These are phyloP conservation scores for Heliconius aoede DNA, from an alignment of 2,888 invertebrate genomes.

Conservation along the genomic window DNA sequence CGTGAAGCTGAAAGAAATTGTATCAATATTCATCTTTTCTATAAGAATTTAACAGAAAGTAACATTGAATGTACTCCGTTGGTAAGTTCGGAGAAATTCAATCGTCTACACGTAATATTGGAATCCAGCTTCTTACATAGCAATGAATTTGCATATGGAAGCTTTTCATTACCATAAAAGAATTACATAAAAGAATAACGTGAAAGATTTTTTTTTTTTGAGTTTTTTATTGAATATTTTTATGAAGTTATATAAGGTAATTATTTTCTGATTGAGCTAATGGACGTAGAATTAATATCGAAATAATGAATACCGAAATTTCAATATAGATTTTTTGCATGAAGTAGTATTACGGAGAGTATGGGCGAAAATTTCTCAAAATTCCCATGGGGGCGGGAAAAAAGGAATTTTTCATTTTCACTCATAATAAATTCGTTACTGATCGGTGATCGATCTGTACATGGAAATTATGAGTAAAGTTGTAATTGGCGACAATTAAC, in stretches of 20 bases:
- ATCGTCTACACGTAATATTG: slow-evolving; percentile 17
- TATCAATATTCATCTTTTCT: neutral
- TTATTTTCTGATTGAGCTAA: too few species aligned
- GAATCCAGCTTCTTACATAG: slow-evolving; percentile 11
- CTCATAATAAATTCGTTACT: too few species aligned
- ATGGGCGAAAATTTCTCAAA: too few species aligned
- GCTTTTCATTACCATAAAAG: slow-evolving; percentile 7
- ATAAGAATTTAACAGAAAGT: slow-evolving; percentile 9
- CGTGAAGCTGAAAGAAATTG: neutral
- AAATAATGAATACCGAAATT: too few species aligned
- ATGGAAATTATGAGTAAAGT: too few species aligned
- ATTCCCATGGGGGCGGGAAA: too few species aligned
- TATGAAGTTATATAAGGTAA: neutral
- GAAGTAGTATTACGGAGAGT: too few species aligned
- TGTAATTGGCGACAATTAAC: too few species aligned
- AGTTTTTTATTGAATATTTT: neutral
- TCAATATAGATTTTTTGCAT: too few species aligned
- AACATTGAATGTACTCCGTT: neutral
- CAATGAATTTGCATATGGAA: slow-evolving; percentile 20
- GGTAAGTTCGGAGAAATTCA: slow-evolving; percentile 12
- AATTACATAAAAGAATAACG: slow-evolving; percentile 4
- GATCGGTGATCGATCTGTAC: too few species aligned
- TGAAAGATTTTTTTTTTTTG: neutral
- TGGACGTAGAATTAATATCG: too few species aligned
- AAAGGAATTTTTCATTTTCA: too few species aligned